phyloP scores from a whole-genome alignment of 1,140 invertebrate species.

The Protaetia brevitarsis region DNA sequence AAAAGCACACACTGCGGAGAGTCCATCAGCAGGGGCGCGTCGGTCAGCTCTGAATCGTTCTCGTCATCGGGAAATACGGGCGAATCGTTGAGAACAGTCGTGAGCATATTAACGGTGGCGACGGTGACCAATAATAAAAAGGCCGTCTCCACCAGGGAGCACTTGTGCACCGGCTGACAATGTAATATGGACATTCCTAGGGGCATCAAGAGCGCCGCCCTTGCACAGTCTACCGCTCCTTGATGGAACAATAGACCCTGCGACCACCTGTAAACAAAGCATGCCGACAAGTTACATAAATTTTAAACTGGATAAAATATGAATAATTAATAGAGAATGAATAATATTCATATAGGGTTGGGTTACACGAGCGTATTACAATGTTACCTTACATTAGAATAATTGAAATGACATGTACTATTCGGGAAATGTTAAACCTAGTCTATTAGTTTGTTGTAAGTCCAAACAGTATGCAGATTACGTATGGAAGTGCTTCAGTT shows the following conservation, averaged over 20 bases:
- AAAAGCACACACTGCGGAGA: constrained; percentile 79
- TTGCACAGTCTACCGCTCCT: constrained; percentile 77
- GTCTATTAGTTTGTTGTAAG: too few relatives aligned
- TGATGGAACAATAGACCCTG: constrained; percentile 85
- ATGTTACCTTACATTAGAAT: too few relatives aligned
- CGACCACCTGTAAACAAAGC: constrained; percentile 68
- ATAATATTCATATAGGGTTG: not conserved
- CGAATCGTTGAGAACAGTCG: constrained; percentile 84
- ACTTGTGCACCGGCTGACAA: constrained; percentile 81
- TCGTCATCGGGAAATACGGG: constrained; percentile 80
- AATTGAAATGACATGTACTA: too few relatives aligned
- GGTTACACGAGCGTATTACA: too few relatives aligned
- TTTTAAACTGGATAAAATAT: not conserved
- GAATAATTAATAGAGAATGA: not conserved
- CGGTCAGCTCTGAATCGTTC: constrained; percentile 63
- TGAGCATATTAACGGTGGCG: constrained; percentile 87
- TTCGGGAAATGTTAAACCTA: too few relatives aligned
- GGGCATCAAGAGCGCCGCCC: constrained; percentile 76
- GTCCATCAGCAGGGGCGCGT: constrained; percentile 48
- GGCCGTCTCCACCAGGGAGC: constrained; percentile 84
- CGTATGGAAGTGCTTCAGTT: too few relatives aligned
- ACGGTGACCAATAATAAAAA: constrained; percentile 85
- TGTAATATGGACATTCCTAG: constrained; percentile 78
- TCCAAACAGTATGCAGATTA: too few relatives aligned
- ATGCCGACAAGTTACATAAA: not conserved